phyloP scores from a whole-genome alignment of 1,140 invertebrate species.

The Phymorhynchus buccinoides region DNA sequence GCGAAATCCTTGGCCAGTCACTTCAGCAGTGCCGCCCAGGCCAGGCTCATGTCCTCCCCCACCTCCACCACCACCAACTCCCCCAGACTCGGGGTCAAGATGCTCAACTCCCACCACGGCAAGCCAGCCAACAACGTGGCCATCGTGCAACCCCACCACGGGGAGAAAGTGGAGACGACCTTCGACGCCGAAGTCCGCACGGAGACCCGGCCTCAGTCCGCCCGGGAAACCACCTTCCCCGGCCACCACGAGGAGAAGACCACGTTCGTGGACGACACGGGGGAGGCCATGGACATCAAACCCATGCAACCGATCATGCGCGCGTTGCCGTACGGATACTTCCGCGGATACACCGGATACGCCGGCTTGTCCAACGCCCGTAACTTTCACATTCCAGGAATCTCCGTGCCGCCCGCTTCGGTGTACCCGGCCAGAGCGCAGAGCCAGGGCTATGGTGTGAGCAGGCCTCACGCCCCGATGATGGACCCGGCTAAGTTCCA shows the following conservation, averaged over 20 bases:
- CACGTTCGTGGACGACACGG: constrained; percentile 80
- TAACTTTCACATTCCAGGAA: constrained; percentile 66
- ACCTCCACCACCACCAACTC: constrained; percentile 55
- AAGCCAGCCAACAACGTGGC: constrained; percentile 68
- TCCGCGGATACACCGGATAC: constrained; percentile 61
- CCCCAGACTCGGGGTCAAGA: constrained; percentile 66
- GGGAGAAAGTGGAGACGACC: constrained; percentile 72
- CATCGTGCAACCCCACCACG: constrained; percentile 66
- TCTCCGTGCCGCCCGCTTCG: constrained; percentile 60
- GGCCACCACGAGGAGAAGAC: constrained; percentile 59
- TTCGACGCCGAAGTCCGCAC: constrained; percentile 71
- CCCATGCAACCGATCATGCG: constrained; percentile 90
- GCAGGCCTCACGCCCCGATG: constrained; percentile 61
- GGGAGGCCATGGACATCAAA: constrained; percentile 86
- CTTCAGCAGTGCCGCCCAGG: constrained; percentile 32
- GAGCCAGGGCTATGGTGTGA: constrained; percentile 64
- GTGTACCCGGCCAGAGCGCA: constrained; percentile 64
- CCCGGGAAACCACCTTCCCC: constrained; percentile 61
- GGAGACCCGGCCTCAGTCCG: constrained; percentile 50
- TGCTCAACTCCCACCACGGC: constrained; percentile 62
- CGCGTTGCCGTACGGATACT: constrained; percentile 66
- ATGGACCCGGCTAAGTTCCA: constrained; percentile 64
- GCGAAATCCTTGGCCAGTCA: constrained; percentile 35
- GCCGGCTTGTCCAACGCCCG: constrained; percentile 54
- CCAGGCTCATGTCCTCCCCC: constrained; percentile 29